Base-by-base conservation (phyloP, 2,113 vertebrate species). In the Siniperca knerii region DNA sequence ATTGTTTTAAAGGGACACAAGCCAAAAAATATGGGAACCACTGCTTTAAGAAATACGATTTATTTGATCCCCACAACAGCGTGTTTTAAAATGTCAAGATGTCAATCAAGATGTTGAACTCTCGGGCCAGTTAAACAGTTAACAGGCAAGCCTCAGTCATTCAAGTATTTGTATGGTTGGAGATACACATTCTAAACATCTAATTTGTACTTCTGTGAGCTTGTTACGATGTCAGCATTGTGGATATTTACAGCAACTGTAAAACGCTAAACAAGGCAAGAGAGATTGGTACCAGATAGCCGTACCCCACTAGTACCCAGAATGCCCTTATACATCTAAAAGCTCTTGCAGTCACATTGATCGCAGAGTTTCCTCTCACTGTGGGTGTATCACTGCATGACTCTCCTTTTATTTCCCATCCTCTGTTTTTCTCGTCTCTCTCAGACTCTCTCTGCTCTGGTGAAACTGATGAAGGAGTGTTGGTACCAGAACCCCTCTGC, bases 401-500 rank as follows among this genome's bases (percentile, higher is more conserved):
- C 52, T 48, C 42, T 64, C 23, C 4, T 61, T 58, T 44, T 42
- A 29, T 29, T 35, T 60, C 35, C 25, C 16, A 5, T 25, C 21
- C 15, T 66, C 23, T 37, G 4, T 21, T 35, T 42, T 12, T 8
- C 55, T 33, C 66, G 1, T 69, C 33, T 40, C 4, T 74, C 76
- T 15, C 86, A 96, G 96, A 96, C 94, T 2, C 93, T 97, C 77
- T 96, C 95, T 1, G 96, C 96, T 64, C 86, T 96, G 78, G 96
- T 96, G 69, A 97, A 97, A 75, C 95, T 97, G 87, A 97, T 97
- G 96, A 96, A 96, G 85, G 96, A 97, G 92, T 97, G 96, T 44
- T 97, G 96, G 96, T 97, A 97, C 93, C 96, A 97, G 91, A 97
- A 97, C 90, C 96, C 96, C 0, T 97, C 96, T 4, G 96, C 96